These are phyloP conservation scores for Portevinia maculata DNA, from an alignment of 2,888 invertebrate species.

Conservation along the genomic window DNA sequence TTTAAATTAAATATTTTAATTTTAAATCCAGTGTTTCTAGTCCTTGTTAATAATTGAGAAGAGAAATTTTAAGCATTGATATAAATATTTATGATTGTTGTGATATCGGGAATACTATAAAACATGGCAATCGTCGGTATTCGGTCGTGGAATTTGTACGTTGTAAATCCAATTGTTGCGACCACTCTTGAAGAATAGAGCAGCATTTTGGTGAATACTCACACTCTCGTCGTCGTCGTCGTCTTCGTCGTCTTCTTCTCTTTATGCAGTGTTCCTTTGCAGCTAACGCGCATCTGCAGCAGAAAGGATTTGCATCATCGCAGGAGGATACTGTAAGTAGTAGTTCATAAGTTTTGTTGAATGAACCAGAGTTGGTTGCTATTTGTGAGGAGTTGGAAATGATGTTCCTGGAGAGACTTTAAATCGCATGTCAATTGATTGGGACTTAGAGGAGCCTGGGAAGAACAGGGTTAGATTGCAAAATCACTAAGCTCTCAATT, in stretches of 20 bases:
- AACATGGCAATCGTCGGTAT: conserved; percentile 66
- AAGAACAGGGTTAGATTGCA: not conserved
- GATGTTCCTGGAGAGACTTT: not conserved
- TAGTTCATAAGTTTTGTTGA: conserved; percentile 31
- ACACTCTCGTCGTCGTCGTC: conserved; percentile 15
- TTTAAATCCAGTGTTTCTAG: conserved; percentile 45
- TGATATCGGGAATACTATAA: conserved; percentile 35
- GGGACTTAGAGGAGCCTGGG: not conserved
- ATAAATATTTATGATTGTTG: not conserved
- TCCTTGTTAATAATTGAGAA: conserved; percentile 19
- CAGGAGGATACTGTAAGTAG: conserved; percentile 68
- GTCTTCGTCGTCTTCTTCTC: not conserved
- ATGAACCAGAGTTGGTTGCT: conserved; percentile 7
- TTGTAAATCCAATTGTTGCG: conserved; percentile 64
- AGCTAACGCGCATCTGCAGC: conserved; percentile 72
- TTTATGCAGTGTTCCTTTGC: conserved; percentile 48
- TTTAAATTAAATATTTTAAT: conserved; percentile 10
- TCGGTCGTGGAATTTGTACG: conserved; percentile 66
- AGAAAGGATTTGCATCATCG: conserved; percentile 71
- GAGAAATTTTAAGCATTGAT: not conserved
- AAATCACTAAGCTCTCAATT: no score
- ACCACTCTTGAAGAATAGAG: conserved; percentile 57
- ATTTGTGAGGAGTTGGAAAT: not conserved
- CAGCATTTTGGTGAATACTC: conserved; percentile 22
- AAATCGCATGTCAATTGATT: not conserved